These are phyloP conservation scores for Harpagifer antarcticus DNA, from an alignment of 2,797 vertebrate genomes.

Conservation along the genomic window DNA sequence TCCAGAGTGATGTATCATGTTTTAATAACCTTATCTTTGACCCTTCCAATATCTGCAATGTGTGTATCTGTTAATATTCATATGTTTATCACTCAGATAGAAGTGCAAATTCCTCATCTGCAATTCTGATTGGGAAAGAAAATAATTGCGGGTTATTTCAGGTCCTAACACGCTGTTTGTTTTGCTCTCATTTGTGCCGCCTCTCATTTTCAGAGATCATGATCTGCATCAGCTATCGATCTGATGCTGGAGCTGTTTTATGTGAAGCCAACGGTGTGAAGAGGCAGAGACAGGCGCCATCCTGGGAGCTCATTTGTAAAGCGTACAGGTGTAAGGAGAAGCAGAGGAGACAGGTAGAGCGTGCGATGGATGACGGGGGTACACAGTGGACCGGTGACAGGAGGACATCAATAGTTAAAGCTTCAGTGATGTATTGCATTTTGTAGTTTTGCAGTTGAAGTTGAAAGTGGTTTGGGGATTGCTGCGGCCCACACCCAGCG, in stretches of 20 bases:
- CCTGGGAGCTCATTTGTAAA: constrained; percentile 80
- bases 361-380: constrained; percentile 75
- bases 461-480: constrained; percentile 71
- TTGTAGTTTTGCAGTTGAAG: constrained; percentile 65
- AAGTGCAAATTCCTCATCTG: constrained; percentile 28
- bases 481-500: constrained; percentile 62
- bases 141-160: background rate
- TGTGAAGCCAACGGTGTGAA: constrained; percentile 50
- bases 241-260: constrained; percentile 48
- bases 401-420: constrained; percentile 77
- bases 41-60: background rate
- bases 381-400: constrained; percentile 70
- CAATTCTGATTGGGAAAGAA: constrained; percentile 24
- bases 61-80: background rate
- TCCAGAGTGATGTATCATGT: background rate
- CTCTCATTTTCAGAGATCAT: constrained; percentile 33
- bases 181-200: constrained; percentile 19
- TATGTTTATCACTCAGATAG: constrained; percentile 4
- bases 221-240: constrained; percentile 68
- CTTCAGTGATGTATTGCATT: constrained; percentile 73
- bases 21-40: background rate
- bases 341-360: constrained; percentile 66
- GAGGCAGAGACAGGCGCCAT: constrained; percentile 63
- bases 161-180: constrained; percentile 9
- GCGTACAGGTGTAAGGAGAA: constrained; percentile 71